Percentiles rank a stretch among this genome's conserved stretches.
phyloP scores from a whole-genome alignment of 1,140 invertebrate species.

The Drosophila pallidifrons region DNA sequence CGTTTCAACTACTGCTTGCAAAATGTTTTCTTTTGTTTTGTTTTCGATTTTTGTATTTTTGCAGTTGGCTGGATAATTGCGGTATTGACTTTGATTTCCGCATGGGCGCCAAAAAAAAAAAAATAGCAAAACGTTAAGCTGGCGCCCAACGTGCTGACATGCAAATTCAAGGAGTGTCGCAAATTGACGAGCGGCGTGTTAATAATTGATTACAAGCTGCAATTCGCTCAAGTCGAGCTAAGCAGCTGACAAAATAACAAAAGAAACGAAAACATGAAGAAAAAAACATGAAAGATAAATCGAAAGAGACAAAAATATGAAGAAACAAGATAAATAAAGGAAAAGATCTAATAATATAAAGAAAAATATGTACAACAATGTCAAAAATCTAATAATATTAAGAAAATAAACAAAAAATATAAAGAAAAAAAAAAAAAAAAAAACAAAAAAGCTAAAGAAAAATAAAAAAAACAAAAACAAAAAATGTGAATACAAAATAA shows the following conservation, averaged over 20 bases:
- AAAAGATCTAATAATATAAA: no score
- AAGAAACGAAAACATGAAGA: not conserved
- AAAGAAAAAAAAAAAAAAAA: no score
- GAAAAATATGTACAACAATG: no score
- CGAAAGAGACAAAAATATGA: conserved; percentile 34
- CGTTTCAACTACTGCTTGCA: conserved; percentile 57
- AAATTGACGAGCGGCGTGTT: conserved; percentile 13
- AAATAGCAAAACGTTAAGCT: conserved; percentile 21
- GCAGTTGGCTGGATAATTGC: conserved; percentile 57
- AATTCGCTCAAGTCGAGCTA: conserved; percentile 14
- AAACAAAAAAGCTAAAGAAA: no score
- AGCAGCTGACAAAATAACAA: conserved; percentile 27
- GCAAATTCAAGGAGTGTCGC: conserved; percentile 36
- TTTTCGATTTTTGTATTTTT: conserved; percentile 40
- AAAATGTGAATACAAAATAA: no score
- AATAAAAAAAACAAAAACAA: no score
- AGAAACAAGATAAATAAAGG: not conserved
- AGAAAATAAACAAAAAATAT: no score
- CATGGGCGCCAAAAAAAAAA: conserved; percentile 55
- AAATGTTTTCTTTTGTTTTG: not conserved
- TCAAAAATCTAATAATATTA: no score
- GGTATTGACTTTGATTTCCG: conserved; percentile 80
- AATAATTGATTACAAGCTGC: not conserved
- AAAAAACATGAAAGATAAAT: conserved; percentile 7
- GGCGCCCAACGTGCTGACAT: conserved; percentile 48